Base-by-base conservation (phyloP, 2,888 invertebrate species). In the Laothoe populi region DNA sequence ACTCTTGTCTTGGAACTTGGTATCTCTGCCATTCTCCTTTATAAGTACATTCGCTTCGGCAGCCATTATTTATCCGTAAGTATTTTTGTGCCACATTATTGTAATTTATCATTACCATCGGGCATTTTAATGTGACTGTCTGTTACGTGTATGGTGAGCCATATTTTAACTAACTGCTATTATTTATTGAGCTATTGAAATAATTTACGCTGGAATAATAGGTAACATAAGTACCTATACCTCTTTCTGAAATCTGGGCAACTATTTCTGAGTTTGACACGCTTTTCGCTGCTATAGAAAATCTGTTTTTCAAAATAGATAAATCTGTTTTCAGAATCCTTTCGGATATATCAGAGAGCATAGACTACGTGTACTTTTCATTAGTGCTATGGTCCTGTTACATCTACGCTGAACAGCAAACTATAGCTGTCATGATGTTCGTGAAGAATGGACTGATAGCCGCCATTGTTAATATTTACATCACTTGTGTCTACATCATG, bases 341-440 rank as follows among this genome's bases (percentile, higher is more conserved):
- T 16, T 94, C 94, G 1, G 92, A 93, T 61, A 90, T 95, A 67
- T 82, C 92, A 0, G 91, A 94, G 46, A 89, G 90, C 31, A 46
- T 93, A 65, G 94, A 95, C 73, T 97, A 95, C 88, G 77, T 95
- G 0, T 95, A 95, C 76, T 95, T 96, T 74, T 92, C 95, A 4
- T 91, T 96, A 4, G 94, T 96, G 0, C 89, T 98, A 11, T 97
- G 98, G 97, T 96, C 97, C 0, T 96, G 97, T 79, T 98, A 96
- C 84, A 94, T 97, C 0, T 95, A 97, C 72, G 95, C 97, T 0
- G 98, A 98, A 79, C 98, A 98, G 80, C 95, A 97, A 69, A 95
- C 97, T 0, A 95, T 98, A 66, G 96, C 96, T 0, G 94, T 97
- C 59, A 92, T 98, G 85, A 95, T 97, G 94, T 94, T 97, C 19